Base-by-base conservation (phyloP, 2,797 vertebrate genomes). In the Carduelis carduelis region DNA sequence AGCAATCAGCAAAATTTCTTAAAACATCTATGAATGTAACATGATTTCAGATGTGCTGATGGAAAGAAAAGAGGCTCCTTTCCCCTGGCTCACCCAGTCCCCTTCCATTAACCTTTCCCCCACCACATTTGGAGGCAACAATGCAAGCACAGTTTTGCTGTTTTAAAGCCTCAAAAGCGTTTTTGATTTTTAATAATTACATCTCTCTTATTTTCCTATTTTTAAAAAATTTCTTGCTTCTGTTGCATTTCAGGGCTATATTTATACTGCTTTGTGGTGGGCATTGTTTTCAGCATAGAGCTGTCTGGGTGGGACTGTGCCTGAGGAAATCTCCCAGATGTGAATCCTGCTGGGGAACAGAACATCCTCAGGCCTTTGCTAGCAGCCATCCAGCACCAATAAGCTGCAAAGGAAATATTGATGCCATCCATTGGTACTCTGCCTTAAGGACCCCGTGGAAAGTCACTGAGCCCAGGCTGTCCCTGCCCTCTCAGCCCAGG, bases 1-100 rank as follows among this genome's bases (percentile, higher is more conserved):
- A 96, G 89, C 87, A 70, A 95, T 96, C 96, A 95, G 96, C 93
- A 96, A 90, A 85, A 90, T 93, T 92, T 89, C 90, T 92, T 96
- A 83, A 90, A 97, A 84, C 55, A 76, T 60, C 76, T 43, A 11
- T 34, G 84, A 91, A 88, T 70, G 89, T 84, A 87, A 72, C 44
- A 37, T 75, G 93, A 88, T 75, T 96, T 95, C 89, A 91, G 93
- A 95, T 88, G 69, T 68, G 91, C 86, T 94, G 95, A 77, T 82
- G 39, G 70, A 39, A 84, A 78, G 65, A n/a, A 86, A 69, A 77
- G 74, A 81, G 85, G 50, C 74, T 90, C 82, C 60, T 52, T 79
- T 79, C 23, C 35, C 18, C 69, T 77, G 77, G 50, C 93, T 93
- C 57, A 89, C 88, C 78, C 80, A 47, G 24, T 87, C 65, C 69